Evolutionary conservation across 2,888 invertebrate species (phyloP).

Genomic region (Protophormia terraenovae): DNA sequence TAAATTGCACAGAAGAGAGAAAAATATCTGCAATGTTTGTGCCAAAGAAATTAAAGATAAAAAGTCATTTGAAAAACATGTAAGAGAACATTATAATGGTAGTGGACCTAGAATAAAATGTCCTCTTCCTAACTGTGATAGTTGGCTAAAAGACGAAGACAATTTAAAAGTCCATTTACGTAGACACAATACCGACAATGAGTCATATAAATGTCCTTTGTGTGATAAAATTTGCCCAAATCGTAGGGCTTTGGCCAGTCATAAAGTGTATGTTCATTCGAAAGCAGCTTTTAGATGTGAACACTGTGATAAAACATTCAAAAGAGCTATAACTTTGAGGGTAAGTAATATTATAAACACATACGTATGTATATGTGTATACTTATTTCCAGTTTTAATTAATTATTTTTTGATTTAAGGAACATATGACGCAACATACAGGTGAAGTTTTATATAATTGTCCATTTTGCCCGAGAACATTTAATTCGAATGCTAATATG

Average conservation of each 20-base stretch:
- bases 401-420: constrained; percentile 68
- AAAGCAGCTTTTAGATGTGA: constrained; percentile 76
- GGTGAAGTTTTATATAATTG: constrained; percentile 80
- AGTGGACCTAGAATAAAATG: constrained; percentile 79
- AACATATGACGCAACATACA: constrained; percentile 81
- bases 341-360: constrained; percentile 68
- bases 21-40: constrained; percentile 79
- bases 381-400: too few relatives aligned
- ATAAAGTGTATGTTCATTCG: constrained; percentile 79
- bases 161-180: constrained; percentile 77
- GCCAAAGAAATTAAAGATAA: constrained; percentile 79
- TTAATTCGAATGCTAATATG: constrained; percentile 81
- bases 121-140: constrained; percentile 78
- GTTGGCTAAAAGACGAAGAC: constrained; percentile 79
- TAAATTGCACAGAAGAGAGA: constrained; percentile 74
- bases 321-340: constrained; percentile 78
- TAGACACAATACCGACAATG: constrained; percentile 74
- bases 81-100: constrained; percentile 76
- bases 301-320: constrained; percentile 80
- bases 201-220: constrained; percentile 72
- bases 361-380: background rate
- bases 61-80: constrained; percentile 78
- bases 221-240: constrained; percentile 79
- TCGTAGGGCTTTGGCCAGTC: constrained; percentile 78
- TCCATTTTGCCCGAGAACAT: constrained; percentile 80